These are phyloP conservation scores for Goniozus legneri DNA, from an alignment of 1,140 invertebrate genomes.

Conservation along the genomic window DNA sequence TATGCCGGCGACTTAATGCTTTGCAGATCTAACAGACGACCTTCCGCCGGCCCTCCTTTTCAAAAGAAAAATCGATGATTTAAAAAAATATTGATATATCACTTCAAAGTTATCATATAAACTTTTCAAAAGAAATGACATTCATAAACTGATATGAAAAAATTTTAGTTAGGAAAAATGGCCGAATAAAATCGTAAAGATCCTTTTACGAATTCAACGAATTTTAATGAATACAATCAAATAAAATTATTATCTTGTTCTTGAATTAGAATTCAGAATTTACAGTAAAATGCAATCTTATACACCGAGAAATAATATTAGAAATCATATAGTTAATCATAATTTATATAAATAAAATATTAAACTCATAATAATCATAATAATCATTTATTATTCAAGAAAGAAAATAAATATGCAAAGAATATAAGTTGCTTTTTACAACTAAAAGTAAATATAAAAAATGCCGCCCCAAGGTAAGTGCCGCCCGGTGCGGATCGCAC, in stretches of 20 bases:
- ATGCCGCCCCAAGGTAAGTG: not conserved
- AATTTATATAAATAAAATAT: slow-evolving; percentile 3
- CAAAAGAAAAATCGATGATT: not conserved
- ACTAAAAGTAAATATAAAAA: slow-evolving; percentile 1
- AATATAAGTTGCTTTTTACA: slow-evolving; percentile 1
- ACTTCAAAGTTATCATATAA: not conserved
- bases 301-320: slow-evolving; percentile 3
- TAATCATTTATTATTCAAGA: not conserved
- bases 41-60: not conserved
- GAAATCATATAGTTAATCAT: not conserved
- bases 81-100: not conserved
- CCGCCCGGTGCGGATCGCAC: slow-evolving; percentile 2
- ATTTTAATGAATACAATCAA: not conserved
- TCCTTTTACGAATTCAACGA: not conserved
- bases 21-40: not conserved
- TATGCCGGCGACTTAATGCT: not conserved
- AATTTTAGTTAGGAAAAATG: not conserved
- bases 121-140: not conserved
- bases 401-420: slow-evolving; percentile 1
- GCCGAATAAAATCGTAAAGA: not conserved
- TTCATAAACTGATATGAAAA: not conserved
- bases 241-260: not conserved
- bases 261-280: not conserved
- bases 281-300: slow-evolving; percentile 6
- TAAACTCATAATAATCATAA: slow-evolving; percentile 1